A percentile compares a stretch with the other conserved stretches of the same genome.
phyloP scores from a whole-genome alignment of 2,113 vertebrate species.

The Corythaeola cristata region DNA sequence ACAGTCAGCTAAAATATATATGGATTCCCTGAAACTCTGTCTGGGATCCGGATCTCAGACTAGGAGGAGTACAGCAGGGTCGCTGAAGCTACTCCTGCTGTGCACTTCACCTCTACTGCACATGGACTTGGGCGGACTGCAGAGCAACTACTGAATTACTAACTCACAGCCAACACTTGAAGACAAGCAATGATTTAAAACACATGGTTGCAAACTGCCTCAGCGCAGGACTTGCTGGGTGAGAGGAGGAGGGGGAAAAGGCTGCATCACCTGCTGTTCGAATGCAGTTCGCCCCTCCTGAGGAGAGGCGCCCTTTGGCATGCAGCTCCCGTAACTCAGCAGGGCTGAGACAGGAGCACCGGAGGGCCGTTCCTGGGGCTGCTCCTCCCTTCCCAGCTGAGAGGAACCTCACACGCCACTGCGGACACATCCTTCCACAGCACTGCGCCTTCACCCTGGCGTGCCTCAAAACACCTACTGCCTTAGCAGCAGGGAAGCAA shows the following conservation, averaged over 20 bases:
- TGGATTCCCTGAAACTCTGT: accelerated
- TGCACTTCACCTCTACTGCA: accelerated
- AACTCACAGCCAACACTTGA: not conserved
- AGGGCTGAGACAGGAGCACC: accelerated
- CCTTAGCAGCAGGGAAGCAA: not conserved
- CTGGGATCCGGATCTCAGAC: not conserved
- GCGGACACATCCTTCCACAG: too few relatives aligned
- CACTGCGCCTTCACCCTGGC: not conserved
- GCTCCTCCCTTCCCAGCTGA: not conserved
- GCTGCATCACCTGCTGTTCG: not conserved
- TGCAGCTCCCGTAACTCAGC: accelerated
- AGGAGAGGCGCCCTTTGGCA: too few relatives aligned
- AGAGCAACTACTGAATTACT: not conserved
- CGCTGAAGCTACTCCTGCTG: not conserved
- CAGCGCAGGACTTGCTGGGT: accelerated
- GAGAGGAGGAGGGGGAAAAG: accelerated
- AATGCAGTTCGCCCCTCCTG: accelerated
- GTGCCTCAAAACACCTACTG: not conserved
- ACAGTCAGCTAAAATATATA: not conserved
- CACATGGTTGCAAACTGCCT: not conserved
- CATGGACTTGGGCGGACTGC: accelerated
- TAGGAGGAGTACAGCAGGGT: not conserved
- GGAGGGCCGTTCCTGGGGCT: not conserved
- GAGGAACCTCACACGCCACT: not conserved
- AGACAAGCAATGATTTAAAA: not conserved